phyloP scores from a whole-genome alignment of 2,797 vertebrate genomes.

The Sus cebifrons region DNA sequence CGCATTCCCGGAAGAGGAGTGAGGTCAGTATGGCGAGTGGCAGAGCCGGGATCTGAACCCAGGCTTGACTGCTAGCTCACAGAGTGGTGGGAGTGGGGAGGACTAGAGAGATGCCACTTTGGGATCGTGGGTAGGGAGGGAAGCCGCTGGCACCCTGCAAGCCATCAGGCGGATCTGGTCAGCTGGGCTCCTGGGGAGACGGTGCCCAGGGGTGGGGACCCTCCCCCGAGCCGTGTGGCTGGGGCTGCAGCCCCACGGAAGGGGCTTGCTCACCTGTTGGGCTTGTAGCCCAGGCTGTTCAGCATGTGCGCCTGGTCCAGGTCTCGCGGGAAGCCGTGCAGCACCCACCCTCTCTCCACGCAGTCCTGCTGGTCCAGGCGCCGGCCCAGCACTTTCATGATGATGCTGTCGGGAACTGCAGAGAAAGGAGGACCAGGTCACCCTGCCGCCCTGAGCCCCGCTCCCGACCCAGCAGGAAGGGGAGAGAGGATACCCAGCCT shows the following conservation, averaged over 20 bases:
- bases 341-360: slow-evolving; percentile 93
- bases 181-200: not conserved
- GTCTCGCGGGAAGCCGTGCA: slow-evolving; percentile 93
- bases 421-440: not conserved
- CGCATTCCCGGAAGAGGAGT: rapidly evolving
- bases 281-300: slow-evolving; percentile 86
- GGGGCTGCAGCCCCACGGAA: rapidly evolving
- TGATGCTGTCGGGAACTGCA: slow-evolving; percentile 93
- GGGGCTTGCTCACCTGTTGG: slow-evolving; percentile 93
- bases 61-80: not conserved
- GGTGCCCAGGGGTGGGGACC: not conserved
- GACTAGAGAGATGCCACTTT: rapidly evolving
- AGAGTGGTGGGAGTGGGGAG: rapidly evolving
- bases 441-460: rapidly evolving
- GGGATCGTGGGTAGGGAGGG: rapidly evolving
- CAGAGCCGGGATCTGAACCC: not conserved
- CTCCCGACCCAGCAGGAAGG: not conserved
- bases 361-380: slow-evolving; percentile 93
- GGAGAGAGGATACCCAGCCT: rapidly evolving
- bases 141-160: not conserved
- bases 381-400: slow-evolving; percentile 90
- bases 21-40: too few species aligned
- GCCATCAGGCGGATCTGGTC: rapidly evolving
- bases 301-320: slow-evolving; percentile 92
- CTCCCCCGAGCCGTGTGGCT: rapidly evolving